phyloP scores from a whole-genome alignment of 2,888 invertebrate species.

The Orgyia antiqua region DNA sequence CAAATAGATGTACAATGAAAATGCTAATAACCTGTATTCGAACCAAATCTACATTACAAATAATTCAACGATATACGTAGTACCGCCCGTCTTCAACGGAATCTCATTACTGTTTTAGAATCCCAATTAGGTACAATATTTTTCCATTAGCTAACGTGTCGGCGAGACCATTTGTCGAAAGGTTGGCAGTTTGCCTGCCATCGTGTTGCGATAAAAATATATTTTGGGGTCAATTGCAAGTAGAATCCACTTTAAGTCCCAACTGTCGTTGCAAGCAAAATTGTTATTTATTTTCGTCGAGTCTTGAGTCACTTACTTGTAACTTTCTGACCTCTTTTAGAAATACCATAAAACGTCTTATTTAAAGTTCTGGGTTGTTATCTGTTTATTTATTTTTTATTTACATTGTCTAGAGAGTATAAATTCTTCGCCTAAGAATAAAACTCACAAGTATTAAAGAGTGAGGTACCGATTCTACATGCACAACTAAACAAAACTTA shows the following conservation, averaged over 20 bases:
- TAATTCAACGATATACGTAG: too few relatives aligned
- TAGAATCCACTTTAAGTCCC: slow-evolving; percentile 3
- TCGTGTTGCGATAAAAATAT: slow-evolving; percentile 7
- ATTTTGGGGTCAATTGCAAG: slow-evolving; percentile 10
- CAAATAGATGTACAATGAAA: too few relatives aligned
- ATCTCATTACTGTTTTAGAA: slow-evolving; percentile 21
- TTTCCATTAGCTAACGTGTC: slow-evolving; percentile 22
- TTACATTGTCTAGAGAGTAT: too few relatives aligned
- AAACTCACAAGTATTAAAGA: too few relatives aligned
- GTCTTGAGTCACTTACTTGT: slow-evolving; percentile 1
- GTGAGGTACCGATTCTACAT: too few relatives aligned
- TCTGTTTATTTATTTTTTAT: too few relatives aligned
- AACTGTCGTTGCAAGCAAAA: slow-evolving; percentile 9
- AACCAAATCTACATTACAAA: too few relatives aligned
- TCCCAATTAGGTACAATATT: slow-evolving; percentile 25
- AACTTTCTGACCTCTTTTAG: slow-evolving; percentile 9
- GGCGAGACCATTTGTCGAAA: slow-evolving; percentile 10
- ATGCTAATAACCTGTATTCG: too few relatives aligned
- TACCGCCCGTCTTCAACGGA: neutral
- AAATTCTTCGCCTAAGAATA: too few relatives aligned
- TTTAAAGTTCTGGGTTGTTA: too few relatives aligned
- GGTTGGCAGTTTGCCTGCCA: slow-evolving; percentile 24
- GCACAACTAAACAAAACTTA: too few relatives aligned
- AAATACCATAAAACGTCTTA: slow-evolving; percentile 11
- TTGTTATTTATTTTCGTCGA: slow-evolving; percentile 7